Percentiles rank a stretch among this genome's conserved stretches.
These are phyloP conservation scores for Gryllus longicercus DNA, from an alignment of 2,888 invertebrate genomes.

Conservation along the genomic window DNA sequence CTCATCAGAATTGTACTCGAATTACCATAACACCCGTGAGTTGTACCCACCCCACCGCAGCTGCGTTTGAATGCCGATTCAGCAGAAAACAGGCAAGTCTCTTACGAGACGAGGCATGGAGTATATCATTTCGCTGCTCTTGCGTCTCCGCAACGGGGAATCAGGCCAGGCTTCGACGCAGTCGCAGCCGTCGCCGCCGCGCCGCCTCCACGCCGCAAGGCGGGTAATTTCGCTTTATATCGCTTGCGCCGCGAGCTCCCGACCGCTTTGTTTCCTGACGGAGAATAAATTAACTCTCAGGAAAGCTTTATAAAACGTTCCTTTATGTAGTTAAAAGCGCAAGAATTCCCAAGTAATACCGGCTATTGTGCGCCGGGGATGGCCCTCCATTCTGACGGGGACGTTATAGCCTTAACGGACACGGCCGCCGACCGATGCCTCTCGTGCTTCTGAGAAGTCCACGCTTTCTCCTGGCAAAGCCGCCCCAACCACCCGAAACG, in stretches of 20 bases:
- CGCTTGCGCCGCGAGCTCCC: constrained; percentile 17
- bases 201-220: neutral
- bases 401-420: neutral
- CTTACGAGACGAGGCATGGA: too few species aligned
- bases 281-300: constrained; percentile 17
- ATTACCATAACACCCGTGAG: too few species aligned
- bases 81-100: too few species aligned
- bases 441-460: too few species aligned
- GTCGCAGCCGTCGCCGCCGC: neutral
- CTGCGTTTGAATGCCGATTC: too few species aligned
- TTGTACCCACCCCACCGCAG: too few species aligned
- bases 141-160: neutral
- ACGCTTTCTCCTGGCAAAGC: too few species aligned
- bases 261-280: constrained; percentile 6
- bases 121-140: too few species aligned
- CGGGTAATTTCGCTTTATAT: constrained; percentile 10
- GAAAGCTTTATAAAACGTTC: constrained; percentile 17
- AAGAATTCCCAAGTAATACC: constrained; percentile 17
- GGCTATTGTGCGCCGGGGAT: constrained; percentile 3
- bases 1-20: too few species aligned
- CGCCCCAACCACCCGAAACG: too few species aligned
- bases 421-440: too few species aligned
- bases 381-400: constrained; percentile 5
- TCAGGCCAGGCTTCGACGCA: neutral
- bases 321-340: constrained; percentile 17